phyloP scores from a whole-genome alignment of 2,797 vertebrate species.

The Lepilemur ruficaudatus region DNA sequence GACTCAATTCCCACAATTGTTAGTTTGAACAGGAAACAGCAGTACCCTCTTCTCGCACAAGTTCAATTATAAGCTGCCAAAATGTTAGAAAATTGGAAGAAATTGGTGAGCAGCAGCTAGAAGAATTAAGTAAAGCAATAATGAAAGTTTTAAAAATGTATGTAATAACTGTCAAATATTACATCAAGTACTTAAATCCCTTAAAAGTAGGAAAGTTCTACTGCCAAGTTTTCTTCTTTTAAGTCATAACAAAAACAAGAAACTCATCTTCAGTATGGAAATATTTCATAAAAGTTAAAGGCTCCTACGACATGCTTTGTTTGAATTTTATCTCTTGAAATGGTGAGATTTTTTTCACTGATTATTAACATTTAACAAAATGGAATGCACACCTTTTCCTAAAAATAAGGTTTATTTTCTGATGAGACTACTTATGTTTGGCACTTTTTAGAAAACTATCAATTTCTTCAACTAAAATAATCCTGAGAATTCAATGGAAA shows the following conservation, averaged over 20 bases:
- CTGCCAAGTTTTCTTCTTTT: not conserved
- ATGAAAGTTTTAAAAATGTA: not conserved
- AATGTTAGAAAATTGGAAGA: not conserved
- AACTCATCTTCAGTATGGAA: not conserved
- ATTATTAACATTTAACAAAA: not conserved
- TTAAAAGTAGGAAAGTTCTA: not conserved
- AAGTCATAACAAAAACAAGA: slow-evolving; percentile 26
- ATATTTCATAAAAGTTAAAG: not conserved
- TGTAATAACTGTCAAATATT: not conserved
- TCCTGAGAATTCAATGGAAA: not conserved
- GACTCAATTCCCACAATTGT: not conserved
- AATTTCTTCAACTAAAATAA: slow-evolving; percentile 20
- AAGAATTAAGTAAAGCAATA: slow-evolving; percentile 6
- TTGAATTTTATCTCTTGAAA: not conserved
- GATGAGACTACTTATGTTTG: not conserved
- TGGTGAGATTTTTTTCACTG: not conserved
- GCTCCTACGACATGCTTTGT: not conserved
- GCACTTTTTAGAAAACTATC: not conserved
- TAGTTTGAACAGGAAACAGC: not conserved
- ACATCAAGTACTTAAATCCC: not conserved
- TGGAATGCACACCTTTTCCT: not conserved
- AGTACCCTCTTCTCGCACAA: not conserved
- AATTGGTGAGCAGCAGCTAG: not conserved
- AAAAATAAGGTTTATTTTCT: not conserved
- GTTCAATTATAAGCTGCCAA: not conserved